Evolutionary conservation across 2,113 vertebrate species (phyloP).

Genomic region (Vulpes vulpes): DNA sequence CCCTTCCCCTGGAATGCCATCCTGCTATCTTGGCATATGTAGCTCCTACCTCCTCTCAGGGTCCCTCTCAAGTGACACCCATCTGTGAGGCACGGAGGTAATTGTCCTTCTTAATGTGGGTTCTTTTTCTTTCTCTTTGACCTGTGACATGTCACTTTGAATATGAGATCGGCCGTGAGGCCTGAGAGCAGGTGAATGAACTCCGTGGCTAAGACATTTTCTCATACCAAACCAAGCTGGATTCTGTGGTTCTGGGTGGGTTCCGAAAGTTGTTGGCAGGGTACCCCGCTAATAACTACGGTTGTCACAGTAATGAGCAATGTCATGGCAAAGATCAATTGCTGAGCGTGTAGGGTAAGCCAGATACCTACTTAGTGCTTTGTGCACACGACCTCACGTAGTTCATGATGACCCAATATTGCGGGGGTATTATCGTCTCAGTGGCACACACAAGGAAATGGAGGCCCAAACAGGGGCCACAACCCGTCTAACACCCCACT

Average conservation of each 20-base stretch:
- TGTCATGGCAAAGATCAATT: neutral
- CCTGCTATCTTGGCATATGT: neutral
- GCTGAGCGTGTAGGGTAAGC: neutral
- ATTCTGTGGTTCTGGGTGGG: neutral
- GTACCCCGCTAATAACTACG: neutral
- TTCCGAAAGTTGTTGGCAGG: neutral
- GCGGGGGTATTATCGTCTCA: neutral
- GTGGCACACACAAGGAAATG: neutral
- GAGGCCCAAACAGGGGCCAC: neutral
- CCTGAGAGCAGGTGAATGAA: neutral
- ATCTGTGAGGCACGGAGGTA: neutral
- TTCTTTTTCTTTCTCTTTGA: neutral
- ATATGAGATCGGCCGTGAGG: neutral
- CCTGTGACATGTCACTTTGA: neutral
- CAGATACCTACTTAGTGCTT: neutral
- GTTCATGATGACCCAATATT: neutral
- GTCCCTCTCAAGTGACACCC: neutral
- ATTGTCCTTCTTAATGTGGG: neutral
- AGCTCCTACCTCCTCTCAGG: neutral
- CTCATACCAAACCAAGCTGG: neutral
- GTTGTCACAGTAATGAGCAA: neutral
- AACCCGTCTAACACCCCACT: neutral
- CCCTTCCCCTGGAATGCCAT: neutral
- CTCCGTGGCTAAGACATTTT: neutral
- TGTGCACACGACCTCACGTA: neutral